A percentile compares a stretch with the other conserved stretches of the same genome.
Evolutionary conservation across 2,113 vertebrate species (phyloP).

Genomic region (Tachycineta bicolor): DNA sequence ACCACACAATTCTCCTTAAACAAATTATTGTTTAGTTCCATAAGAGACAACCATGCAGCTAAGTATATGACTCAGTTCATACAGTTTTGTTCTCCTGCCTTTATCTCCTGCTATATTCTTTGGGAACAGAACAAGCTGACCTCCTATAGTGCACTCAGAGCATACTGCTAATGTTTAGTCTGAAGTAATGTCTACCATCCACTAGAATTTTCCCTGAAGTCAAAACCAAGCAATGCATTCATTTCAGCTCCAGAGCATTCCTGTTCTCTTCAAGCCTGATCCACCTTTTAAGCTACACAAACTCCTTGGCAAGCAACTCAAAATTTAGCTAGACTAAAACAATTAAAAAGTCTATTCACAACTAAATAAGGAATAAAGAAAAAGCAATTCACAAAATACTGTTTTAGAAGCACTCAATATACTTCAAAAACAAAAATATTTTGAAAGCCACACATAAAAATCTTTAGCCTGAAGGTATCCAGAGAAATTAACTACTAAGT

Average conservation of each 20-base stretch:
- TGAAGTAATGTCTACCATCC: not conserved
- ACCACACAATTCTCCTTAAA: not conserved
- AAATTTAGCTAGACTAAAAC: not conserved
- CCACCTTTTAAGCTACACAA: not conserved
- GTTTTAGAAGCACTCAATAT: not conserved
- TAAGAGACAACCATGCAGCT: not conserved
- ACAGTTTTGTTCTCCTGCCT: not conserved
- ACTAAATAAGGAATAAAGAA: not conserved
- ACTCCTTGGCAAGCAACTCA: not conserved
- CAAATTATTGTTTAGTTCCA: not conserved
- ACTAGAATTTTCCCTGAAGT: not conserved
- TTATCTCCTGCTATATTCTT: not conserved
- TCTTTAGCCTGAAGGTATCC: not conserved
- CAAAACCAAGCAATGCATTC: not conserved
- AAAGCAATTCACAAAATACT: not conserved
- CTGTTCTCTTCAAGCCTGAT: not conserved
- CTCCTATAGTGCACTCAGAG: not conserved
- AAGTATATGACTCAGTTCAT: not conserved
- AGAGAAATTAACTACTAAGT: not conserved
- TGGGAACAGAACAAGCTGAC: not conserved
- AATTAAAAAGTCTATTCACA: not conserved
- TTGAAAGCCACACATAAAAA: not conserved
- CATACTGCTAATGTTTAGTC: not conserved
- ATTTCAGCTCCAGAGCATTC: not conserved
- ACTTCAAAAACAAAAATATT: not conserved